Conservation (phyloP, 1,140 invertebrate genomes). For the Drosophila kanapiae region DNA sequence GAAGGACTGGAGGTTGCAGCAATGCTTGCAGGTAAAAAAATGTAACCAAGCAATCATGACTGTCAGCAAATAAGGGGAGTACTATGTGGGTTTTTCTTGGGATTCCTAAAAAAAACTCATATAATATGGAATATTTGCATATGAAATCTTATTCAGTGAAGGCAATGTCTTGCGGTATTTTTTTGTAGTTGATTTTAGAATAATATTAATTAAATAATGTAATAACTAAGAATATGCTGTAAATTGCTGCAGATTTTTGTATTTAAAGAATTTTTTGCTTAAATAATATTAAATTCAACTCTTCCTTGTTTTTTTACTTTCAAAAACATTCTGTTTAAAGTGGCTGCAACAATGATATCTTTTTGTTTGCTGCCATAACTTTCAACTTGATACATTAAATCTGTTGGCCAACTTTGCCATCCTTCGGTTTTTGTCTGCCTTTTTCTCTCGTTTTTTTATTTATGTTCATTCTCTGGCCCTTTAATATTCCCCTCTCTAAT, state of each 20-base stretch:
- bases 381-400: constrained; percentile 13
- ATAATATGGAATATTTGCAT: constrained; percentile 6
- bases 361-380: constrained; percentile 26
- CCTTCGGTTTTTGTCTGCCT: background rate
- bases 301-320: background rate
- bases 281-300: background rate
- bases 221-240: background rate
- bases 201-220: background rate
- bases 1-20: constrained; percentile 4
- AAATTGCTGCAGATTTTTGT: background rate
- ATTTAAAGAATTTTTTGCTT: background rate
- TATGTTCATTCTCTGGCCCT: background rate
- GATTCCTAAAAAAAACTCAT: background rate
- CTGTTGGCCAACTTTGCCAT: constrained; percentile 26
- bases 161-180: background rate
- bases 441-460: constrained; percentile 4
- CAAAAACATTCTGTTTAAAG: too few species aligned
- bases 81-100: background rate
- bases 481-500: constrained; percentile 17
- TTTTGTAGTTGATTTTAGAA: background rate
- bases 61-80: constrained; percentile 25
- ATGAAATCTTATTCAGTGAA: background rate
- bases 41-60: constrained; percentile 47
- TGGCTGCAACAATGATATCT: background rate
- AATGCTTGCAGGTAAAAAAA: constrained; percentile 2